Evolutionary conservation across 2,888 invertebrate species (phyloP), one percentile per base, ranked within the genome.

Genomic region (Stenodema calcarata): DNA sequence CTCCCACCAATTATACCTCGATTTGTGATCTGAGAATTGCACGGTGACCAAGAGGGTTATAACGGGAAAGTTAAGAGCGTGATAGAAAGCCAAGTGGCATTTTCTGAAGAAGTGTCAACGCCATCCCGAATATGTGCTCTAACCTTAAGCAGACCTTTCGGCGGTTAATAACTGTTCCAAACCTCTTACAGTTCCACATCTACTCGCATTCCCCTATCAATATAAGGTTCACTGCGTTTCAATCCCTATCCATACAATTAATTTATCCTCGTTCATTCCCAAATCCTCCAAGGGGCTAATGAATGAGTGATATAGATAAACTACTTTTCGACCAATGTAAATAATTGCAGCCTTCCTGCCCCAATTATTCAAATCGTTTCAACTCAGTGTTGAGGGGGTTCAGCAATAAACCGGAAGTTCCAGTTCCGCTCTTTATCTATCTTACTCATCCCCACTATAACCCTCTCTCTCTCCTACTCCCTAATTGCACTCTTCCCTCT

Each of bases 401-500:
- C 11, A 62, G 62, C 62, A 62, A 62, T 62, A 62, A 62, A 62
- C 62, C 62, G 62, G 62, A 62, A 23, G 62, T 62, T 23, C 62
- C 62, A 62, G 62, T 62, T 62, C 62, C 62, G 62, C 62, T 23
- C 62, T 62, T 18, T 23, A 23, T 62, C 62, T 27, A 69, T 42
- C 30, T 28, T 12, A 4, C 41, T 1, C 35, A 2, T 12, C 27
- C 23, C 69, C 12, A 28, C 7, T 27, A n/a, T n/a, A n/a, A n/a
- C 69, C 41, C 18, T 30, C 73, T 6, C 18, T 69, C 78, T 2
- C 78, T 44, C 44, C 44, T 44, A n/a, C 73, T 73, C 73, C 73
- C 28, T 73, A 73, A 73, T 73, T 73, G 73, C 73, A 73, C 9
- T 73, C 35, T 73, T 73, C 73, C 73, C 16, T 47, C 47, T n/a